Conservation (phyloP, 2,113 vertebrate species). For the Pipra filicauda region DNA sequence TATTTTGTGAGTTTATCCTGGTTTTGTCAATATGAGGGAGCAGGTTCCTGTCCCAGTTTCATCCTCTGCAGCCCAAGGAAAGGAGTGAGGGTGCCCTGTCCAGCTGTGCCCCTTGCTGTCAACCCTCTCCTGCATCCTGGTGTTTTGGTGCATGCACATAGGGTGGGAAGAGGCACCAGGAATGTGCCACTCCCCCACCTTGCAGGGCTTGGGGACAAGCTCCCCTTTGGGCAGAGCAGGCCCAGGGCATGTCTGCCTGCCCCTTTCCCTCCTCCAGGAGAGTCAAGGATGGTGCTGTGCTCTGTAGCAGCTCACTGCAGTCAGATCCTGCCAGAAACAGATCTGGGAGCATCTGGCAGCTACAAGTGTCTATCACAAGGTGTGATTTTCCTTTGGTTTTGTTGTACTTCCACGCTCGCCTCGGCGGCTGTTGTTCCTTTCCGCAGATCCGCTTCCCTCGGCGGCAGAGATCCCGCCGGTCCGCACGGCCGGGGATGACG, state of each 20-base stretch:
- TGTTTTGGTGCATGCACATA: background rate
- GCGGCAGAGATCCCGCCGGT: fast-evolving
- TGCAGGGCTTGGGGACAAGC: background rate
- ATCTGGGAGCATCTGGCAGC: fast-evolving
- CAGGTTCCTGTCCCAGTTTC: background rate
- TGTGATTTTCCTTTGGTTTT: background rate
- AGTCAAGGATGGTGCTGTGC: background rate
- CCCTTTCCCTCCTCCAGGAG: background rate
- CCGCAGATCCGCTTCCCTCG: background rate
- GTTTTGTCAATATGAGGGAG: fast-evolving
- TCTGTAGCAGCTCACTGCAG: background rate
- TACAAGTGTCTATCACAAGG: fast-evolving
- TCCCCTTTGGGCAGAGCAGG: background rate
- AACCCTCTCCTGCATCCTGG: background rate
- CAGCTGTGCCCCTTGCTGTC: background rate
- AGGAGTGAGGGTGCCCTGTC: background rate
- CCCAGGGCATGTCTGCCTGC: background rate
- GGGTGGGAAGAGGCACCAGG: background rate
- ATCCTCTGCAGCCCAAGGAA: background rate
- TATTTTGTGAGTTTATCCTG: background rate
- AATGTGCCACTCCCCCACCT: fast-evolving
- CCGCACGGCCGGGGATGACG: fast-evolving
- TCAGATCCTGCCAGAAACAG: background rate
- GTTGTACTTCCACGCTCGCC: background rate
- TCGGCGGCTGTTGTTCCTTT: background rate